Conservation (phyloP, 1,140 invertebrate genomes). For the Lepidurus packardi region DNA sequence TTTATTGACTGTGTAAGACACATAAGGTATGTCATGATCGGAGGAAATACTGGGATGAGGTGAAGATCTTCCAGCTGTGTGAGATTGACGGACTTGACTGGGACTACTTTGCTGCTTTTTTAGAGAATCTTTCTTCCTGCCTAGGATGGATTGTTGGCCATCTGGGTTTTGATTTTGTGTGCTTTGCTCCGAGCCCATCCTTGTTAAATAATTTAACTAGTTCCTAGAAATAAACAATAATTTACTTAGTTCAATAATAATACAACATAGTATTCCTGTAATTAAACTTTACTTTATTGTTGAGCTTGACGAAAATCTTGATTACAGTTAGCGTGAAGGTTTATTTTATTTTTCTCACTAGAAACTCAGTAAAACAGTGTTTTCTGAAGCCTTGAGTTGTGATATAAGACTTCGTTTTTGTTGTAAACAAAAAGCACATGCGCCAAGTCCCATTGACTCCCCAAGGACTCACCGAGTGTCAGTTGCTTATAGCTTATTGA, state of each 20-base stretch:
- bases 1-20: constrained; percentile 86
- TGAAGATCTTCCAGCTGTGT: constrained; percentile 48
- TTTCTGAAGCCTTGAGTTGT: too few species aligned
- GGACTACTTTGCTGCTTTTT: constrained; percentile 15
- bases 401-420: too few species aligned
- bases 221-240: too few species aligned
- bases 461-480: too few species aligned
- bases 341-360: too few species aligned
- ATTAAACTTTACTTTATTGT: too few species aligned
- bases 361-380: too few species aligned
- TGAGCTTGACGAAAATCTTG: too few species aligned
- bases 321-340: too few species aligned
- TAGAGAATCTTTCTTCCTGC: not conserved
- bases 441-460: not conserved
- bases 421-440: not conserved
- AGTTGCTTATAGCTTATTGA: too few species aligned
- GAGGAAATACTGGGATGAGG: constrained; percentile 74
- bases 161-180: not conserved
- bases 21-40: constrained; percentile 85
- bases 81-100: not conserved
- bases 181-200: constrained; percentile 7
- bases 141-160: not conserved
- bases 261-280: too few species aligned
- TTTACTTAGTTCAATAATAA: too few species aligned
- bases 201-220: not conserved